These are phyloP conservation scores for Pseudomyrmex sp. DNA, from an alignment of 1,140 invertebrate genomes.

Conservation along the genomic window DNA sequence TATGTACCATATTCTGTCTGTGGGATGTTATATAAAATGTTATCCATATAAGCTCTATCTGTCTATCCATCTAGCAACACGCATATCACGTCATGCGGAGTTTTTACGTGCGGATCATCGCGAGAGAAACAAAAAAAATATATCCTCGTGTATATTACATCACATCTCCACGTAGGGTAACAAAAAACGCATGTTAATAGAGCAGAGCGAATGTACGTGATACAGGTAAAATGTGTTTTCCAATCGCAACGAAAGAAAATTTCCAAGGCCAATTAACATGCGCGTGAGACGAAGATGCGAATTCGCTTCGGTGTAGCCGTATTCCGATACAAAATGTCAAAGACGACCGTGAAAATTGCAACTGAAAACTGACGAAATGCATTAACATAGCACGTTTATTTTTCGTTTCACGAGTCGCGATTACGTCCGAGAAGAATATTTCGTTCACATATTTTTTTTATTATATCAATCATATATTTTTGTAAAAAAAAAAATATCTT, in stretches of 20 bases:
- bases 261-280: constrained; percentile 10
- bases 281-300: neutral
- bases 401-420: neutral
- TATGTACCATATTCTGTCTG: neutral
- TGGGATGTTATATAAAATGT: constrained; percentile 25
- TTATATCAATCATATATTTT: no score
- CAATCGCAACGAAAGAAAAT: neutral
- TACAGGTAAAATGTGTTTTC: neutral
- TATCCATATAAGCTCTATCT: neutral
- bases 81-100: neutral
- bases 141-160: neutral
- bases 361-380: neutral
- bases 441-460: no score
- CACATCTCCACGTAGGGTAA: neutral
- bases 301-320: neutral
- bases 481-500: no score
- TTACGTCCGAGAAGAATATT: neutral
- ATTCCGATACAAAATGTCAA: neutral
- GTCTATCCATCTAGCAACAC: constrained; percentile 1
- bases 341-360: neutral
- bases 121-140: constrained; percentile 17
- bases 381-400: neutral
- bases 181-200: neutral
- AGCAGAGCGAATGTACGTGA: neutral
- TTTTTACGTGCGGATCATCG: neutral